These are phyloP conservation scores for Eubucco bourcierii DNA, from an alignment of 2,113 vertebrate genomes.

Conservation along the genomic window DNA sequence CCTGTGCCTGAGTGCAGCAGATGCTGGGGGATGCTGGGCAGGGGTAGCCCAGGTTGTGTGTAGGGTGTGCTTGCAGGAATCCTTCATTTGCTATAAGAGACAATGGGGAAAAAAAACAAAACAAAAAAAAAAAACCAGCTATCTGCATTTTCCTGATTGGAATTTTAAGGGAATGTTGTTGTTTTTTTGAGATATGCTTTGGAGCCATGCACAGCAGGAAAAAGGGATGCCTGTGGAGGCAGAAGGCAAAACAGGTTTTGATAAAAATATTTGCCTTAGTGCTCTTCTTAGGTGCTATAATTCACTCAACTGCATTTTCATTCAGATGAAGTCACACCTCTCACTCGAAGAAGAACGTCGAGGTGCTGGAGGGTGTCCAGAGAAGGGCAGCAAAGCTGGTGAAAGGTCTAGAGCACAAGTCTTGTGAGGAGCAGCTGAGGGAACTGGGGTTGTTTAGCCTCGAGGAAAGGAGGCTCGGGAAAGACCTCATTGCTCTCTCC, in stretches of 20 bases:
- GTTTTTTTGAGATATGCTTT: neutral
- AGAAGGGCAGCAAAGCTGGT: neutral
- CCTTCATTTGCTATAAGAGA: neutral
- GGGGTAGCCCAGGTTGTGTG: fast-evolving
- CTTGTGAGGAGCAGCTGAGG: neutral
- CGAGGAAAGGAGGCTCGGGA: neutral
- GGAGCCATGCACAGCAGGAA: neutral
- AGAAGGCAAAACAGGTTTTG: neutral
- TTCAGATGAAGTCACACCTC: neutral
- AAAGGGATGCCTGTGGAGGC: neutral
- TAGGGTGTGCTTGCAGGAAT: neutral
- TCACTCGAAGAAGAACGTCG: neutral
- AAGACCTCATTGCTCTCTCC: neutral
- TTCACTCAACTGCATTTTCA: neutral
- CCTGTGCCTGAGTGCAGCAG: neutral
- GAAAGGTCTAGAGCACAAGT: neutral
- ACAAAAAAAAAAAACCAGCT: neutral
- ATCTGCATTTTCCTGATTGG: neutral
- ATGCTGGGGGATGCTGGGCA: neutral
- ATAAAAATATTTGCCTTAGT: neutral
- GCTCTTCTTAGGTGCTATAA: neutral
- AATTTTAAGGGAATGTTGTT: neutral
- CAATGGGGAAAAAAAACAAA: neutral
- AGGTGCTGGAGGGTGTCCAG: neutral
- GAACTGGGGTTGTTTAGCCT: neutral